Conservation (phyloP, 1,140 invertebrate species). For the Trichonephila clavipes region DNA sequence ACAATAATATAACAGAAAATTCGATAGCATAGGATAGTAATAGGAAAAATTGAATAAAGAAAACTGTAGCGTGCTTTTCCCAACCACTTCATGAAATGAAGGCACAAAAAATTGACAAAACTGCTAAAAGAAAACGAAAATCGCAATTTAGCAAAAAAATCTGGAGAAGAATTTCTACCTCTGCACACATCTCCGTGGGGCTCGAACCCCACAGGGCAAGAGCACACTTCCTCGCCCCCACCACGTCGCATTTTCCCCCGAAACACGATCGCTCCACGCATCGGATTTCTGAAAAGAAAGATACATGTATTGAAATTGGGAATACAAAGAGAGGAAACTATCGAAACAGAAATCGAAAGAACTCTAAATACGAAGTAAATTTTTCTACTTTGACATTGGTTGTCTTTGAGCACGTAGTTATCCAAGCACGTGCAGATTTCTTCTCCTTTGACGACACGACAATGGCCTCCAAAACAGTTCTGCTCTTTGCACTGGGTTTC, state of each 20-base stretch:
- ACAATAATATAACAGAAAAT: no score
- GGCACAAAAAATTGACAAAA: no score
- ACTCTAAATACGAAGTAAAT: no score
- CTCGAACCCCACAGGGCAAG: constrained; percentile 16
- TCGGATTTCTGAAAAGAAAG: background rate
- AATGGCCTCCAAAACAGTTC: constrained; percentile 37
- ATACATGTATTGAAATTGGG: no score
- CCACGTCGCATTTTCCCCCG: constrained; percentile 33
- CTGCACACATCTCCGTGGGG: constrained; percentile 39
- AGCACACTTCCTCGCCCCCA: constrained; percentile 35
- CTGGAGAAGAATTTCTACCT: background rate
- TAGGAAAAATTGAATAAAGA: no score
- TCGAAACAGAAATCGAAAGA: no score
- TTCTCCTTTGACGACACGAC: constrained; percentile 2
- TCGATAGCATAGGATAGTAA: no score
- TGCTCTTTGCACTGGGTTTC: constrained; percentile 2
- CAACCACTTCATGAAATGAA: no score
- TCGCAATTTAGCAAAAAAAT: background rate
- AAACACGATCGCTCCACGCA: constrained; percentile 10
- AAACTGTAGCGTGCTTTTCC: no score
- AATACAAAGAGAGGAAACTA: no score
- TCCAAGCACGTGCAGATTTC: constrained; percentile 47
- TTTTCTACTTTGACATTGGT: constrained; percentile 36
- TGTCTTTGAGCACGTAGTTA: constrained; percentile 4
- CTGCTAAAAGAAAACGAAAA: background rate